A percentile compares a stretch with the other conserved stretches of the same genome.
phyloP scores from a whole-genome alignment of 2,888 invertebrate genomes.

The Apotomis betuletana region DNA sequence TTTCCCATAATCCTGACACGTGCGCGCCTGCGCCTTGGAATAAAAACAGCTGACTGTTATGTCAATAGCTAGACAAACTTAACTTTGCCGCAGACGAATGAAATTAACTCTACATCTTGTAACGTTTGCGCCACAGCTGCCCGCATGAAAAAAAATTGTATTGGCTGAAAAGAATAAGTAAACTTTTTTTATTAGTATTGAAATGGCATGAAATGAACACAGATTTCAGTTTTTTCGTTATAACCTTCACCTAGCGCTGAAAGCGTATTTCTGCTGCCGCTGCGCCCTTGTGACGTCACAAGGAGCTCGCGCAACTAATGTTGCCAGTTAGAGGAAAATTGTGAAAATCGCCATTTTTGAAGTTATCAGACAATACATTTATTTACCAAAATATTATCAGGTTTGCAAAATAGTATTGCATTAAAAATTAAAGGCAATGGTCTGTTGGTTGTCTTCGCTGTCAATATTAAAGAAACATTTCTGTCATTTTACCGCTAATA shows the following conservation, averaged over 20 bases:
- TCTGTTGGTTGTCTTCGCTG: too few relatives aligned
- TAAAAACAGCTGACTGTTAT: constrained; percentile 64
- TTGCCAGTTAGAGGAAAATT: constrained; percentile 54
- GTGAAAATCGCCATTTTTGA: constrained; percentile 32
- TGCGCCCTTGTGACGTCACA: constrained; percentile 77
- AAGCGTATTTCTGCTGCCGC: constrained; percentile 70
- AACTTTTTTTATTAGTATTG: constrained; percentile 12
- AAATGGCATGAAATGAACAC: constrained; percentile 15
- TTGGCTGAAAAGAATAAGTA: neutral
- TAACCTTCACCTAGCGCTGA: constrained; percentile 81
- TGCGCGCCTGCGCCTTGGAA: constrained; percentile 54
- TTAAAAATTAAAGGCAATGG: too few relatives aligned
- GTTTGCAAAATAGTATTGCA: too few relatives aligned
- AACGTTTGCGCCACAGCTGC: neutral
- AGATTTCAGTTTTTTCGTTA: constrained; percentile 28
- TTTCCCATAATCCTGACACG: neutral
- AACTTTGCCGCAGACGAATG: constrained; percentile 6
- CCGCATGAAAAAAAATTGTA: constrained; percentile 7
- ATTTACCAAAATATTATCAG: too few relatives aligned
- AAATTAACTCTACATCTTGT: neutral
- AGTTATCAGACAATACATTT: too few relatives aligned
- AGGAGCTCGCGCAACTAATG: constrained; percentile 61
- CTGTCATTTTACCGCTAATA: too few relatives aligned
- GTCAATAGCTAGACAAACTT: constrained; percentile 54
- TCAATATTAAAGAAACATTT: too few relatives aligned